Conservation (phyloP, 2,888 invertebrate species). For the Drosophila vallismaia region DNA sequence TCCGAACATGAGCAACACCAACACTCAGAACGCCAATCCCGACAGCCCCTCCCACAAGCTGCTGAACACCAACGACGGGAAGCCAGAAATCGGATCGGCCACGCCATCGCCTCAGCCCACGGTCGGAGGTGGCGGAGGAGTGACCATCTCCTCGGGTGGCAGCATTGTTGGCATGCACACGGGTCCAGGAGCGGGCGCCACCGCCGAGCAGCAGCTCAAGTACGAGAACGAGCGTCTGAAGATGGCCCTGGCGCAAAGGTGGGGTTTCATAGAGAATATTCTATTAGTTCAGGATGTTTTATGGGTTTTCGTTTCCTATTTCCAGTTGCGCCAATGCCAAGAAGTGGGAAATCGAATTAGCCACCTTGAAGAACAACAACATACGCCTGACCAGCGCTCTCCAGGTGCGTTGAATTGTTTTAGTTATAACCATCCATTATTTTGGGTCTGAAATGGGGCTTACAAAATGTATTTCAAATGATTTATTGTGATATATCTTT, state of each 20-base stretch:
- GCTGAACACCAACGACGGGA: slow-evolving; percentile 65
- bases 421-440: background rate
- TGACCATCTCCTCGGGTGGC: slow-evolving; percentile 74
- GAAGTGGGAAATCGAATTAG: slow-evolving; percentile 99
- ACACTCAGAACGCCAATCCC: slow-evolving; percentile 85
- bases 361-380: slow-evolving; percentile 98
- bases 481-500: background rate
- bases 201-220: slow-evolving; percentile 92
- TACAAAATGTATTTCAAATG: background rate
- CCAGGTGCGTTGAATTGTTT: slow-evolving; percentile 85
- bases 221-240: slow-evolving; percentile 98
- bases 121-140: slow-evolving; percentile 51
- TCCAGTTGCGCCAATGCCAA: slow-evolving; percentile 97
- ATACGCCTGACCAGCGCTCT: slow-evolving; percentile 96
- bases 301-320: slow-evolving; percentile 30
- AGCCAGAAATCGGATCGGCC: slow-evolving; percentile 76
- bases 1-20: slow-evolving; percentile 85
- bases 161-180: slow-evolving; percentile 79
- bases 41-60: slow-evolving; percentile 84
- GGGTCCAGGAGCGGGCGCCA: slow-evolving; percentile 74
- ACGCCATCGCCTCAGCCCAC: slow-evolving; percentile 79
- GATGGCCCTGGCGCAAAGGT: slow-evolving; percentile 97
- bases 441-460: too few relatives aligned
- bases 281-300: background rate
- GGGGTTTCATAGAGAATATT: slow-evolving; percentile 37